phyloP scores from a whole-genome alignment of 92 coral and sea anemone species.

The Phenganax stokvisi region DNA sequence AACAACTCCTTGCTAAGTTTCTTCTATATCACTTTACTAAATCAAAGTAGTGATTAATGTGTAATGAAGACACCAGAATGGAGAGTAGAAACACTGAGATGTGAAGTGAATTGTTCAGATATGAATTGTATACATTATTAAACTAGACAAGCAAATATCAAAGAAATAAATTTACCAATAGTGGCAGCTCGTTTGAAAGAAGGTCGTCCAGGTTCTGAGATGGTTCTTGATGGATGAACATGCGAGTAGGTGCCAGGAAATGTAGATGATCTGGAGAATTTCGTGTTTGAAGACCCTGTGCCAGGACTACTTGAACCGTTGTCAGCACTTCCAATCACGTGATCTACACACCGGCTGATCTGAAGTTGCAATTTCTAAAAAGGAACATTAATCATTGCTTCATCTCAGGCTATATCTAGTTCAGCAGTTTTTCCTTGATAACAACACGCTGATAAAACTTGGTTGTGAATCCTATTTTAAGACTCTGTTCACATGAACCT shows the following conservation, averaged over 20 bases:
- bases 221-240: slow-evolving; percentile 31
- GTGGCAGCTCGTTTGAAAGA: neutral
- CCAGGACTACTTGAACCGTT: slow-evolving; percentile 52
- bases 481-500: too few relatives aligned
- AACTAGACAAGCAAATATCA: neutral
- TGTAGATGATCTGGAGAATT: slow-evolving; percentile 26
- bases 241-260: slow-evolving; percentile 36
- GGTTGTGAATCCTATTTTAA: neutral
- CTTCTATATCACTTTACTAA: neutral
- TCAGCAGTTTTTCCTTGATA: too few relatives aligned
- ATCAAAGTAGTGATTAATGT: neutral
- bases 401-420: too few relatives aligned
- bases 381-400: neutral
- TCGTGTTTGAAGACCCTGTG: neutral
- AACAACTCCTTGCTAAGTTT: too few relatives aligned
- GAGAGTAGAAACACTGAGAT: too few relatives aligned
- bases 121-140: too few relatives aligned
- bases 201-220: slow-evolving; percentile 37
- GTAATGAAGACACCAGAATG: neutral
- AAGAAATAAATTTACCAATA: neutral
- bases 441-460: neutral
- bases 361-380: slow-evolving; percentile 64
- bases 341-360: slow-evolving; percentile 76
- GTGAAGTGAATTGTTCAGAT: too few relatives aligned
- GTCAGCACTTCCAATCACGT: slow-evolving; percentile 78